Base-by-base conservation (phyloP, 2,888 invertebrate species). In the Cryptocephalus primarius region DNA sequence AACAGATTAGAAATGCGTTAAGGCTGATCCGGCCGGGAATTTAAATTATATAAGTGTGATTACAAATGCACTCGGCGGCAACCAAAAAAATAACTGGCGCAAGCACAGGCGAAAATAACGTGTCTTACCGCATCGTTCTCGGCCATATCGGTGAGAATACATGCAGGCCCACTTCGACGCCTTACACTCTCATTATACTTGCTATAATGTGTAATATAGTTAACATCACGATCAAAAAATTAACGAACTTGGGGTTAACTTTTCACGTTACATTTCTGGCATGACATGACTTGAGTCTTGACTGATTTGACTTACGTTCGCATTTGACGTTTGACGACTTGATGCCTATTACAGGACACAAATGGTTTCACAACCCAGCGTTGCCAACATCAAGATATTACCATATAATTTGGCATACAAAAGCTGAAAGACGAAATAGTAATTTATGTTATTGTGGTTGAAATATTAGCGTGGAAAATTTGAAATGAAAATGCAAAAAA, bases 261-360 rank as follows among this genome's bases (percentile, higher is more conserved):
- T 55, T 56, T 60, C 61, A 60, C 60, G 58, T 59, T 61, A 55
- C 55, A 57, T 57, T 52, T 53, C 49, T 8, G 39, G 22, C 40
- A 14, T 12, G 40, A n/a, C 12, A 40, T 10, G 22, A n/a, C n/a
- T n/a, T 12, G n/a, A n/a, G n/a, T n/a, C n/a, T n/a, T n/a, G n/a
- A n/a, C n/a, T n/a, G n/a, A n/a, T n/a, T n/a, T n/a, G 36, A n/a
- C n/a, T 36, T 36, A 12, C 36, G n/a, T 36, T 36, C 4, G 12
- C 36, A 36, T 40, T 40, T 40, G 40, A 40, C n/a, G 14, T 40
- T 12, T 40, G 40, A 13, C 40, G 22, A 13, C 14, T 36, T 36
- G 12, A 36, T 36, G 4, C 36, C 36, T 36, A 36, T 6, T 6
- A 36, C 4, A 12, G 6, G 6, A 22, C 22, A 22, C 22, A 22